Percentiles rank a stretch among this genome's conserved stretches.
phyloP scores from a whole-genome alignment of 2,888 invertebrate species.

The Drosophila antonietae region DNA sequence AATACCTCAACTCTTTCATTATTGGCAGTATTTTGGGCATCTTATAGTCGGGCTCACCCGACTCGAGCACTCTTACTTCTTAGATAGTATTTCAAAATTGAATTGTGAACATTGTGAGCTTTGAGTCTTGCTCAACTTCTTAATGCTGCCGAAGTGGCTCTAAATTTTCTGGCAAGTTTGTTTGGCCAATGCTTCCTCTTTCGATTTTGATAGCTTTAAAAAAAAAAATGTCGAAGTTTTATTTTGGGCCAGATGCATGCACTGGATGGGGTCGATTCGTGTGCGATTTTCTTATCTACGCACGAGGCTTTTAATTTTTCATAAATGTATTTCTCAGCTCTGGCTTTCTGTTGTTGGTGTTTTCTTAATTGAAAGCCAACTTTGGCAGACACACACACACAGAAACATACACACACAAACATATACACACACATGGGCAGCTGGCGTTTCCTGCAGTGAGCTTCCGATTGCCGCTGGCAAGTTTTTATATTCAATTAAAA shows the following conservation, averaged over 20 bases:
- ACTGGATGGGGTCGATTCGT: constrained; percentile 5
- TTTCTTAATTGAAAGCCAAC: constrained; percentile 77
- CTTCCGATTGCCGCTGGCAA: constrained; percentile 77
- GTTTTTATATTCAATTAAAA: constrained; percentile 78
- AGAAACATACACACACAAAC: constrained; percentile 24
- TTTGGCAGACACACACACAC: constrained; percentile 41
- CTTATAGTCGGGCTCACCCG: not conserved
- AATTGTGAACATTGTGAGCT: not conserved
- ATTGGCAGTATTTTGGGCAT: not conserved
- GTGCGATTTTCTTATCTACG: constrained; percentile 38
- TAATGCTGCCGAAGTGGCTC: not conserved
- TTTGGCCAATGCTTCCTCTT: not conserved
- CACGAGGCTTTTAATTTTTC: constrained; percentile 47
- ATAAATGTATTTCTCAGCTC: constrained; percentile 50
- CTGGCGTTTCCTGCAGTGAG: constrained; percentile 74
- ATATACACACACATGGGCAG: constrained; percentile 56
- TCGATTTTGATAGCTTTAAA: constrained; percentile 19
- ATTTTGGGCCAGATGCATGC: constrained; percentile 14
- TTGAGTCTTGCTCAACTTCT: not conserved
- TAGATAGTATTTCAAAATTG: constrained; percentile 1
- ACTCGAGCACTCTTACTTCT: not conserved
- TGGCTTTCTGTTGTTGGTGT: constrained; percentile 51
- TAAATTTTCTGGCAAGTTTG: not conserved
- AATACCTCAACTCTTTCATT: too few relatives aligned
- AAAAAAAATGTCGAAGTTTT: constrained; percentile 7